Base-by-base conservation (phyloP, 2,113 vertebrate genomes). In the Apteryx mantelli region DNA sequence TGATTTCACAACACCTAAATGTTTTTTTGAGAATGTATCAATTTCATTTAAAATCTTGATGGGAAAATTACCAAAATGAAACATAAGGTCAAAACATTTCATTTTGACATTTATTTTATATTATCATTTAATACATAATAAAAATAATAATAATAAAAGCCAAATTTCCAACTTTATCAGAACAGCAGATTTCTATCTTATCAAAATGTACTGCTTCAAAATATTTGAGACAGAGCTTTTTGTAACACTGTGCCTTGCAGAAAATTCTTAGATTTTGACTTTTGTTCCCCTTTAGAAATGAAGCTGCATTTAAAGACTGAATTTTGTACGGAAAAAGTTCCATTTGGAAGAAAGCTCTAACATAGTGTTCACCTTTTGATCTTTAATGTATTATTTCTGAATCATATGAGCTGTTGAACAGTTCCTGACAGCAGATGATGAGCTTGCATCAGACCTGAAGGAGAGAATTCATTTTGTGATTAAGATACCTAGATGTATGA, bases 321-420 rank as follows among this genome's bases (percentile, higher is more conserved):
- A 95, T 96, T 96, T 93, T 89, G 70, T 86, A 95, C 16, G 3
- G 50, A 92, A 96, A 53, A 94, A 94, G 40, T 89, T 96, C 82
- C 44, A 91, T 87, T 97, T 96, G 63, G 86, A 92, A 96, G 89
- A 82, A 40, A 96, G 63, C 87, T 95, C 82, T 93, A 88, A 82
- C 46, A 91, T 4, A 70, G 32, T 38, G 32, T 94, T 96, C 97
- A 97, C 92, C 96, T 97, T 95, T 93, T 96, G 97, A 97, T 97
- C 92, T 95, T 92, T 96, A 96, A 97, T 95, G 87, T 94, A 95
- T 98, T 98, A 95, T 97, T 98, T 96, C 95, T 96, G 96, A 97
- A 78, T 97, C 86, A 80, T 93, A 93, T 94, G 96, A 97, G 93
- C 92, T 58, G 93, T 93, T 96, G 96, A 97, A 94, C 95, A 97